Evolutionary conservation across 2,113 vertebrate species (phyloP).

Genomic region (Oxygymnocypris stewartii): DNA sequence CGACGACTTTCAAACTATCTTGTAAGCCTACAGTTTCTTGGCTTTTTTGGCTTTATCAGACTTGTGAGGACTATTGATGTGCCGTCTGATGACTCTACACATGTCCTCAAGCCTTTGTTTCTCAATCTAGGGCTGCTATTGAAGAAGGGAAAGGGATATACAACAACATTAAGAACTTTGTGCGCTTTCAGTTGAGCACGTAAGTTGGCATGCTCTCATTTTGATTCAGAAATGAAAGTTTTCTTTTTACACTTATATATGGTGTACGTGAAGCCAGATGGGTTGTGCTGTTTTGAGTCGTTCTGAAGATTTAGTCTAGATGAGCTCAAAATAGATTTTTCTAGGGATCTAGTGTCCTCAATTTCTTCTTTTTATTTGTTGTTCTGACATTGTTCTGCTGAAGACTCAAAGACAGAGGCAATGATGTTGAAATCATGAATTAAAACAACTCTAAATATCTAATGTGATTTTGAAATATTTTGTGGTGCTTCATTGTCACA

Average conservation of each 20-base stretch:
- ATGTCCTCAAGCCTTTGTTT: neutral
- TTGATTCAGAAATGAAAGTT: neutral
- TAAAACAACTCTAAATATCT: too few relatives aligned
- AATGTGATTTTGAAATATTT: too few relatives aligned
- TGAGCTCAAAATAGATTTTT: neutral
- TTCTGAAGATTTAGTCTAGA: neutral
- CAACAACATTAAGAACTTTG: conserved; percentile 99
- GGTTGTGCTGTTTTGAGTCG: neutral
- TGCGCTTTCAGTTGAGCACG: conserved; percentile 99
- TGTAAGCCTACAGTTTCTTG: conserved; percentile 75
- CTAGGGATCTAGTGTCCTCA: neutral
- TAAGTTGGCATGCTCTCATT: conserved; percentile 74
- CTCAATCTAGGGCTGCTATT: conserved; percentile 89
- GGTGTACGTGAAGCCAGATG: neutral
- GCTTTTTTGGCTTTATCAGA: neutral
- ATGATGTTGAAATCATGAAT: too few relatives aligned
- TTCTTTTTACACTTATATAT: neutral
- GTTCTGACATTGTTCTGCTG: too few relatives aligned
- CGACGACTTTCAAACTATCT: conserved; percentile 97
- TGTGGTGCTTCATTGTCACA: too few relatives aligned
- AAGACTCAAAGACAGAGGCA: too few relatives aligned
- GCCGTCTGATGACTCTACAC: neutral
- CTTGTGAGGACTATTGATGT: neutral
- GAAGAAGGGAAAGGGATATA: conserved; percentile 99
- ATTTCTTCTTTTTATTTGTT: neutral